Evolutionary conservation across 2,888 invertebrate genomes (phyloP), one percentile per base, ranked within the genome.

Genomic region (Stenchaetothrips biformis): DNA sequence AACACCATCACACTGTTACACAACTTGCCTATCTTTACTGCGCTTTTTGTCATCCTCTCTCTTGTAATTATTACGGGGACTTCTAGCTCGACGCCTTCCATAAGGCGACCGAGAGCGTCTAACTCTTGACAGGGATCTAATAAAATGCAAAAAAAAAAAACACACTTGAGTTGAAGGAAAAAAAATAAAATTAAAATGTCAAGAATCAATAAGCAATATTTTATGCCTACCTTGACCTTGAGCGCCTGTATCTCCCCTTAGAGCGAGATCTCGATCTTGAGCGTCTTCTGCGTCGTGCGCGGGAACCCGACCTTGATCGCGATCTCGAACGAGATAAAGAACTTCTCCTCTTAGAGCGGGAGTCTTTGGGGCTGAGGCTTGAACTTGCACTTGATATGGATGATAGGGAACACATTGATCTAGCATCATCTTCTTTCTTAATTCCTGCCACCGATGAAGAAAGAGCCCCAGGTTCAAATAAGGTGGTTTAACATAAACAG

Each of bases 231-330:
- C 67, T 21, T 21, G 67, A 74, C 11, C 67, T 21, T 11, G 67
- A 25, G 9, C 67, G 67, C 67, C 67, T 74, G 25, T 74, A 74
- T 74, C 67, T 21, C 7, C 67, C 81, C 0, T 82, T 83, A 37
- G 87, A 86, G 59, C 86, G 85, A 48, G 86, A 86, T 81, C 85
- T 84, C 7, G 86, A 80, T 25, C 81, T 81, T n/a, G 80, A 81
- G 13, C 80, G 49, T 59, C 80, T 77, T 77, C 49, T 77, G 7
- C 78, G 77, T 37, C 80, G 79, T 48, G 74, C 49, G 37, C 80
- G 48, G 80, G 48, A 74, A 21, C 13, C 25, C 7, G 78, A 78
- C 48, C 80, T 78, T 27, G 78, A 78, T n/a, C 80, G 78, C 78
- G 78, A 49, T 67, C 80, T 78, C 37, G 77, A 62, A 18, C 80